Evolutionary conservation across 1,140 invertebrate species (phyloP).

Genomic region (Ectropis grisescens): DNA sequence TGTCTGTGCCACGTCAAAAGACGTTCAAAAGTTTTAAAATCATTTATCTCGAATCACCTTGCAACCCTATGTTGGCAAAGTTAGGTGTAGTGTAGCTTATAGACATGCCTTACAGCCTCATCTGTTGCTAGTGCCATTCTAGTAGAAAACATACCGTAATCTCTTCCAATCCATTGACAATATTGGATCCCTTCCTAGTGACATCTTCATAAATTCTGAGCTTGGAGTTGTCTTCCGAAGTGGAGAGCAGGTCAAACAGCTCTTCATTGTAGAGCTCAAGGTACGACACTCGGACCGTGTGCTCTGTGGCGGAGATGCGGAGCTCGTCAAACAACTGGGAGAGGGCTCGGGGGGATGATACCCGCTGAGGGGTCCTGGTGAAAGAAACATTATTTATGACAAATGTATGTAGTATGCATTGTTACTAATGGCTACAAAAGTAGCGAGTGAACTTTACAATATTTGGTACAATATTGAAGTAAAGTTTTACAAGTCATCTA

Average conservation of each 20-base stretch:
- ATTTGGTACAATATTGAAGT: too few relatives aligned
- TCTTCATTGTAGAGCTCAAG: slow-evolving; percentile 98
- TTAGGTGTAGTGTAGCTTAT: too few relatives aligned
- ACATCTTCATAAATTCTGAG: slow-evolving; percentile 87
- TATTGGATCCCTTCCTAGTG: slow-evolving; percentile 88
- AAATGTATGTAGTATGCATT: slow-evolving; percentile 2
- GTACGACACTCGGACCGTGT: slow-evolving; percentile 92
- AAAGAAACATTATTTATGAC: slow-evolving; percentile 8
- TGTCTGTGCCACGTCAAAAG: too few relatives aligned
- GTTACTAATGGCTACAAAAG: too few relatives aligned
- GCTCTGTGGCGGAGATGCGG: slow-evolving; percentile 82
- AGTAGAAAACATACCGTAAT: slow-evolving; percentile 77
- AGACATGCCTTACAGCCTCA: too few relatives aligned
- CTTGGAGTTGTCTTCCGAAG: slow-evolving; percentile 80
- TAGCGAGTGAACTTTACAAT: too few relatives aligned
- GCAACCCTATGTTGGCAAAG: too few relatives aligned
- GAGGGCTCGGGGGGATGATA: slow-evolving; percentile 87
- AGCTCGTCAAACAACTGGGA: slow-evolving; percentile 89
- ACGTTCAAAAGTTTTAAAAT: too few relatives aligned
- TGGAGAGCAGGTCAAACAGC: slow-evolving; percentile 88
- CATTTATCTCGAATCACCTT: too few relatives aligned
- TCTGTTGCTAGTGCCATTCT: too few relatives aligned
- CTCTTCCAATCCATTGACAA: slow-evolving; percentile 94
- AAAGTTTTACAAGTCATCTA: too few relatives aligned
- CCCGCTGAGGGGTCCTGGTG: slow-evolving; percentile 83